Base-by-base conservation (phyloP, 2,888 invertebrate species). In the Eupithecia subumbrata region DNA sequence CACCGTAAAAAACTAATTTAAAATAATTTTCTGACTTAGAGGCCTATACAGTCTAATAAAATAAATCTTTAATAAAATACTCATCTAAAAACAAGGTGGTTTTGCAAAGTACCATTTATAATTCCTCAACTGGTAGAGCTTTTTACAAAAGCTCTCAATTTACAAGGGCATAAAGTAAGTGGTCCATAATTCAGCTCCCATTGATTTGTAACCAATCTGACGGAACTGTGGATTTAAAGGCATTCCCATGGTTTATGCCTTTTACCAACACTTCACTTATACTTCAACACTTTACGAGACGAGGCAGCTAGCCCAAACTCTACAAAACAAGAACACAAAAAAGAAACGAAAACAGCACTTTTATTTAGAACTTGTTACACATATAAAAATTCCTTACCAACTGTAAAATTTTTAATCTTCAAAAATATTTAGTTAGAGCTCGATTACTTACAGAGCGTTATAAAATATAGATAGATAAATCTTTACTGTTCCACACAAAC, bases 221-320 rank as follows among this genome's bases (percentile, higher is more conserved):
- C 82, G 84, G 84, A 87, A 86, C 83, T 85, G 85, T 84, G 85
- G 87, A 85, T 89, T 87, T 82, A 80, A 85, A 85, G 84, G 81
- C 81, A 79, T 81, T 86, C 84, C 85, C 85, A 84, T 85, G 81
- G 84, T 81, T 81, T 84, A 83, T 80, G 80, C 79, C 80, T 82
- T 83, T 79, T 81, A 79, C 76, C 84, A 73, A 68, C 60, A 71
- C 22, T n/a, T 45, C 8, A 34, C 43, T 14, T 25, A 14, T 14
- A 60, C 25, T 25, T 60, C 60, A 25, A 60, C 60, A 60, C 60
- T 60, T 60, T 14, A 56, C 22, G 25, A 60, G 22, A 25, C 5
- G 22, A 2, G 22, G 30, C 70, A 73, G 63, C 68, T 75, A 64
- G 71, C 16, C 37, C 72, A 72, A 43, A 16, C 66, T n/a, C 12